Percentiles rank a stretch among this genome's conserved stretches.
Evolutionary conservation across 1,140 invertebrate species (phyloP).

Genomic region (Drosophila trapezifrons): DNA sequence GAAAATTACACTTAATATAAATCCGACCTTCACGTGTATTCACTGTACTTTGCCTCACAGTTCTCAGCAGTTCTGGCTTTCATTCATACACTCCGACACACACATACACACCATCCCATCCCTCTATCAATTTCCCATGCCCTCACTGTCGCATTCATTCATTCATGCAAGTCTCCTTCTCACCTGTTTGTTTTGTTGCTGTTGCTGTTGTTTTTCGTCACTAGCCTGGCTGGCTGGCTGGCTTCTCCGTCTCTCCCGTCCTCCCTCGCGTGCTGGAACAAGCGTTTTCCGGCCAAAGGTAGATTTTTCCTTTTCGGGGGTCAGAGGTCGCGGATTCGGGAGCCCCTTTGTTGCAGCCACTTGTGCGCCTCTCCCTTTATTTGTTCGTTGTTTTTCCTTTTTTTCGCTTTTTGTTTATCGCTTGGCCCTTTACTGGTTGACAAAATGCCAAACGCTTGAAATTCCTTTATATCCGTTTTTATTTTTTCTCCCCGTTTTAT

Average conservation of each 20-base stretch:
- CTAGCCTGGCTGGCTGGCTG: slow-evolving; percentile 35
- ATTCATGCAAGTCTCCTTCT: slow-evolving; percentile 69
- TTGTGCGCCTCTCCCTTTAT: slow-evolving; percentile 57
- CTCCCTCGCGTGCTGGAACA: slow-evolving; percentile 62
- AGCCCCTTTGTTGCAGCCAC: slow-evolving; percentile 63
- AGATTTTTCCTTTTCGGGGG: slow-evolving; percentile 40
- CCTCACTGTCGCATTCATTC: slow-evolving; percentile 50
- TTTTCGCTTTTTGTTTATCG: slow-evolving; percentile 50
- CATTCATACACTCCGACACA: slow-evolving; percentile 17
- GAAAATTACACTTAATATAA: background rate
- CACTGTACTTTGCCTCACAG: slow-evolving; percentile 5
- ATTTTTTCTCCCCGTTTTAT: slow-evolving; percentile 37
- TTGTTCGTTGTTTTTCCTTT: slow-evolving; percentile 3
- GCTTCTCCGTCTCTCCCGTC: slow-evolving; percentile 17
- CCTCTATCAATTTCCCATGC: slow-evolving; percentile 20
- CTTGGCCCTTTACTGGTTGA: slow-evolving; percentile 75
- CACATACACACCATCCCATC: background rate
- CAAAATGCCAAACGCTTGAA: slow-evolving; percentile 72
- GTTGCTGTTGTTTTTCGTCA: slow-evolving; percentile 47
- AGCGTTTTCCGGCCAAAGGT: slow-evolving; percentile 74
- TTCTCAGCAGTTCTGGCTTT: slow-evolving; percentile 12
- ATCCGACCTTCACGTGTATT: background rate
- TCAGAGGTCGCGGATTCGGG: slow-evolving; percentile 49
- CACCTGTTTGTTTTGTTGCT: slow-evolving; percentile 68
- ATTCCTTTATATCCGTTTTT: slow-evolving; percentile 50